phyloP scores from a whole-genome alignment of 2,888 invertebrate species.

The Aquatica leii region DNA sequence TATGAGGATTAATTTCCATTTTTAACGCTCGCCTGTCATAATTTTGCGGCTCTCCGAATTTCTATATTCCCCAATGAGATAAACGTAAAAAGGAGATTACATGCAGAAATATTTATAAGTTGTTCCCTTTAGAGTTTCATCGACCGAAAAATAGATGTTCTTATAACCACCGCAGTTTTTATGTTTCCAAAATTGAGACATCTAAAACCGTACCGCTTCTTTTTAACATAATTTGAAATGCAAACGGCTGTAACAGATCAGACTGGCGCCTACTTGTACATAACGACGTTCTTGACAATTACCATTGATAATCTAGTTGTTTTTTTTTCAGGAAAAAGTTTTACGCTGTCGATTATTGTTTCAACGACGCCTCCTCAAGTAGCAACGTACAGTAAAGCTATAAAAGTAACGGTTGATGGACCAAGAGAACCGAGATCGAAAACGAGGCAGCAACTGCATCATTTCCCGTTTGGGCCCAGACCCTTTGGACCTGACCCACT shows the following conservation, averaged over 20 bases:
- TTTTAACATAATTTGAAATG: slow-evolving; percentile 33
- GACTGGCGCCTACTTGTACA: slow-evolving; percentile 36
- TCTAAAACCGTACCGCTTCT: slow-evolving; percentile 11
- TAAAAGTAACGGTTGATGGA: slow-evolving; percentile 99
- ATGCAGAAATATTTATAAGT: slow-evolving; percentile 41
- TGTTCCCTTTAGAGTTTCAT: slow-evolving; percentile 21
- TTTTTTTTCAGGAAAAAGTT: slow-evolving; percentile 87
- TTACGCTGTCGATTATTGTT: slow-evolving; percentile 94
- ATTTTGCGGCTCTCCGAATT: slow-evolving; percentile 45
- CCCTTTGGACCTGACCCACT: slow-evolving; percentile 84
- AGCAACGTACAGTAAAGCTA: slow-evolving; percentile 96
- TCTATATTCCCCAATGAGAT: slow-evolving; percentile 39
- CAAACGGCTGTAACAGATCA: slow-evolving; percentile 15
- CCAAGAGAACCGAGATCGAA: slow-evolving; percentile 97
- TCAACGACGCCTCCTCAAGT: slow-evolving; percentile 94
- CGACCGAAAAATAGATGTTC: slow-evolving; percentile 10
- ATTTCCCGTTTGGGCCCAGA: slow-evolving; percentile 86
- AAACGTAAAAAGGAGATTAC: slow-evolving; percentile 41
- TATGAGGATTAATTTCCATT: slow-evolving; percentile 23
- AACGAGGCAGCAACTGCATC: slow-evolving; percentile 87
- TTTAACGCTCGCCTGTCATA: slow-evolving; percentile 38
- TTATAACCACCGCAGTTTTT: slow-evolving; percentile 18
- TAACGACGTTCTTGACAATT: slow-evolving; percentile 39
- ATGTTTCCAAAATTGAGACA: slow-evolving; percentile 16
- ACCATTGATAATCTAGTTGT: slow-evolving; percentile 23